These are phyloP conservation scores for Caenorhabditis zanzibari DNA, from an alignment of 2,888 invertebrate genomes.

Conservation along the genomic window DNA sequence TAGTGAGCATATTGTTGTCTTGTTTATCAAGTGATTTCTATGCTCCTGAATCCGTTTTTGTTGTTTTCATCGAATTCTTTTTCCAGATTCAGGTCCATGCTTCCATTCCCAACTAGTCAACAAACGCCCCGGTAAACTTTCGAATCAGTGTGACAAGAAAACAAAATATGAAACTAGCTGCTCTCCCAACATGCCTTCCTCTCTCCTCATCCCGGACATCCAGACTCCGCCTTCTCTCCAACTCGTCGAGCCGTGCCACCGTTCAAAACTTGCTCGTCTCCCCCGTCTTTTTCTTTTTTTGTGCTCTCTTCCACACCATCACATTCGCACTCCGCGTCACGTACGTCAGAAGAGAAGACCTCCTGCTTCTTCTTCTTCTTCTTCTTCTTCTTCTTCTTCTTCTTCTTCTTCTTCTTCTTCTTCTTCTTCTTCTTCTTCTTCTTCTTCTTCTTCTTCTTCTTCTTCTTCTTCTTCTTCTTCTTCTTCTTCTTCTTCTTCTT, in stretches of 20 bases:
- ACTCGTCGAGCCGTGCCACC: slow-evolving; percentile 52
- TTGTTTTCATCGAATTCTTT: background rate
- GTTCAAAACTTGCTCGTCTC: slow-evolving; percentile 55
- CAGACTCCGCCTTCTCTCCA: slow-evolving; percentile 22
- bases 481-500: slow-evolving; percentile 29
- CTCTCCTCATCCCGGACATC: slow-evolving; percentile 6
- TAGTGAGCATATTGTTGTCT: no score
- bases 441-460: slow-evolving; percentile 41
- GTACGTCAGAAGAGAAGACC: slow-evolving; percentile 49
- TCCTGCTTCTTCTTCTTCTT: slow-evolving; percentile 35
- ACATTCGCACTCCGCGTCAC: slow-evolving; percentile 57
- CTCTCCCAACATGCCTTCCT: slow-evolving; percentile 9
- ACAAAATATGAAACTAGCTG: slow-evolving; percentile 50
- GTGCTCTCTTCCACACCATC: slow-evolving; percentile 40
- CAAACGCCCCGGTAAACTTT: no score
- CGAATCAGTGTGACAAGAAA: slow-evolving; percentile 46
- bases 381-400: slow-evolving; percentile 23
- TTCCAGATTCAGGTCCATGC: no score
- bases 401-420: slow-evolving; percentile 20
- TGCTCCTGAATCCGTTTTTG: no score
- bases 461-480: slow-evolving; percentile 30
- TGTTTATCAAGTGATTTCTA: no score
- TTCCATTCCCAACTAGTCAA: no score
- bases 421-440: slow-evolving; percentile 36
- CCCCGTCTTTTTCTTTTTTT: slow-evolving; percentile 20